Evolutionary conservation across 2,113 vertebrate genomes (phyloP), one percentile per base, ranked within the genome.

Genomic region (Corvus cornix): DNA sequence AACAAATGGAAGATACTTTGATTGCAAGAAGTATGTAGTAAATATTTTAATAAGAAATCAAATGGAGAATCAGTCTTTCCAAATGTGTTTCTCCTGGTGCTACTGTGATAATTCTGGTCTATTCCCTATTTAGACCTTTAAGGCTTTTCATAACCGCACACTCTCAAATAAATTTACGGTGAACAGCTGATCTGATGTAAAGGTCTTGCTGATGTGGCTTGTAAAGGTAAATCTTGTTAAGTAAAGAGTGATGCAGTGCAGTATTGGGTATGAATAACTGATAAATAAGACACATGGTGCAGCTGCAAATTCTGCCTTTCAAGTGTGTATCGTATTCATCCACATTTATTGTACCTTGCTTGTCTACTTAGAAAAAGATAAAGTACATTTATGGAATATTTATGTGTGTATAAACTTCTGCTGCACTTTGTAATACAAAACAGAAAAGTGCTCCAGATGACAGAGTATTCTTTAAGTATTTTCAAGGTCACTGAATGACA

Each of bases 251-350:
- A 75, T 87, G 81, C 67, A 93, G 20, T 77, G 70, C 41, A 86
- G n/a, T 90, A 56, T 59, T 80, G 59, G 27, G 31, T 73, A 58
- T 79, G 63, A 93, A 74, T 74, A 90, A 69, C 53, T 83, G 89
- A 88, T 73, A 89, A 89, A 79, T 83, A 39, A 82, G 46, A 63
- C 43, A 15, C 43, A 59, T 35, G 30, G 33, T 83, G 63, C 72
- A 93, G 51, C 84, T 91, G 78, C 66, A 96, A 46, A 74, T 90
- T 93, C 89, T 76, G n/a, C 58, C 51, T 83, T 95, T 87, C 77
- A 93, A 89, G 55, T 64, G 33, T 81, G 10, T 85, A 41, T 90
- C 93, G n/a, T 80, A 44, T 76, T 87, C 31, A 80, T 80, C 64
- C 89, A 56, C 87, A 84, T 90, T 92, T 85, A 86, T 58, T 95